phyloP scores from a whole-genome alignment of 2,113 vertebrate species.

The Odocoileus virginianus region DNA sequence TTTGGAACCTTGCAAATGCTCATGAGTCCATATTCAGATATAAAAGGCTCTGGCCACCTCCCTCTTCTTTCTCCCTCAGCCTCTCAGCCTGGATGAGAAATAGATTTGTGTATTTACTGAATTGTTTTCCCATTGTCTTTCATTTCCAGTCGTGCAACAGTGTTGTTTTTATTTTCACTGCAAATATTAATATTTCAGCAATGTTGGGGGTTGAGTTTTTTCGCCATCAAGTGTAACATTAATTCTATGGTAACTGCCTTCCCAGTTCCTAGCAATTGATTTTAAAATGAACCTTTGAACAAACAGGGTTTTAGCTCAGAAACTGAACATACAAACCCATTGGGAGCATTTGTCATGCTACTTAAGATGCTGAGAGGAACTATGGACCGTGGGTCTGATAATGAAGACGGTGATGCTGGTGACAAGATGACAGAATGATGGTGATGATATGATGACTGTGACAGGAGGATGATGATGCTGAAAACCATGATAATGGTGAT shows the following conservation, averaged over 20 bases:
- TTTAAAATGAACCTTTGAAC: conserved; percentile 25
- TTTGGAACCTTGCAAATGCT: neutral
- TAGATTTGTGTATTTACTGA: neutral
- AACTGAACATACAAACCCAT: neutral
- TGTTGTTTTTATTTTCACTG: neutral
- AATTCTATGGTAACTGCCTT: neutral
- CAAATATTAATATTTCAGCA: neutral
- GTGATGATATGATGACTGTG: neutral
- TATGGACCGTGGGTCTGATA: neutral
- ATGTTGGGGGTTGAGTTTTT: neutral
- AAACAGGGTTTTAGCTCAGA: neutral
- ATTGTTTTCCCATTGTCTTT: neutral
- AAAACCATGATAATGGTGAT: neutral
- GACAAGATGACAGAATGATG: neutral
- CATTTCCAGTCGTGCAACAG: neutral
- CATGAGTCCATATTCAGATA: neutral
- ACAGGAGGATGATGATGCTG: neutral
- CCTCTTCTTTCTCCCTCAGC: neutral
- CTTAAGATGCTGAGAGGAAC: neutral
- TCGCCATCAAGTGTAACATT: neutral
- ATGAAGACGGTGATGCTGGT: neutral
- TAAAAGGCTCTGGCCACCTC: neutral
- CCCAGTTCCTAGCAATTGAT: neutral
- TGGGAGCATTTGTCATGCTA: neutral
- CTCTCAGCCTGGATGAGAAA: neutral